Percentiles rank a stretch among this genome's conserved stretches.
Evolutionary conservation across 92 coral and sea anemone species (phyloP).

Genomic region (Blastomussa wellsi): DNA sequence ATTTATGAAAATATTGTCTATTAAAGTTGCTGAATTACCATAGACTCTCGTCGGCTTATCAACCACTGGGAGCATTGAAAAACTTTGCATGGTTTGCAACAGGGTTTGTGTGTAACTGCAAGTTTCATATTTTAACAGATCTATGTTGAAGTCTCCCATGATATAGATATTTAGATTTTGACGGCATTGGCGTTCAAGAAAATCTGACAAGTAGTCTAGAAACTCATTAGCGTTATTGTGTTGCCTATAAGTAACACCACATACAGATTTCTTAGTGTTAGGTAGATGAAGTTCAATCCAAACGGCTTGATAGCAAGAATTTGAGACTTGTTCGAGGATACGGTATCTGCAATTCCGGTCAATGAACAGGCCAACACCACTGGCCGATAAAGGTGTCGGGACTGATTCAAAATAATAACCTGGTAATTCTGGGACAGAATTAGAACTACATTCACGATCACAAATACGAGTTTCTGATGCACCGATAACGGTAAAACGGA

Average conservation of each 20-base stretch:
- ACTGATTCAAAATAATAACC: slow-evolving; percentile 61
- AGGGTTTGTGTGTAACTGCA: slow-evolving; percentile 42
- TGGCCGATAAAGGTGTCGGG: slow-evolving; percentile 57
- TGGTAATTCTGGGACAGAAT: slow-evolving; percentile 49
- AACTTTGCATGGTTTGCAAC: slow-evolving; percentile 36
- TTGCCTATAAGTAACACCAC: slow-evolving; percentile 56
- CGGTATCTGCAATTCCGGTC: slow-evolving; percentile 39
- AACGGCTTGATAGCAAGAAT: slow-evolving; percentile 60
- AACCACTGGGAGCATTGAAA: slow-evolving; percentile 46
- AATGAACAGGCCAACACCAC: slow-evolving; percentile 58
- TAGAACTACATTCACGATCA: slow-evolving; percentile 17
- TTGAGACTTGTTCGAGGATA: slow-evolving; percentile 41
- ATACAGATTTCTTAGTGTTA: slow-evolving; percentile 40
- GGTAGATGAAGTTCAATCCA: slow-evolving; percentile 52
- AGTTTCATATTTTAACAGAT: slow-evolving; percentile 43
- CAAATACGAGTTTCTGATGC: slow-evolving; percentile 55
- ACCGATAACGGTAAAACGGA: slow-evolving; percentile 49
- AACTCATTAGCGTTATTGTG: slow-evolving; percentile 59
- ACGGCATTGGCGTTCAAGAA: slow-evolving; percentile 19
- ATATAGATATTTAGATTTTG: slow-evolving; percentile 32
- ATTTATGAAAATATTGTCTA: slow-evolving; percentile 35
- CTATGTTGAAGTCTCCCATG: too few relatives aligned
- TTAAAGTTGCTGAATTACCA: slow-evolving; percentile 50
- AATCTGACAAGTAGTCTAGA: slow-evolving; percentile 41
- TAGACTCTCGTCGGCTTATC: slow-evolving; percentile 65